Evolutionary conservation across 2,797 vertebrate species (phyloP).

Genomic region (Diplodus sargus): DNA sequence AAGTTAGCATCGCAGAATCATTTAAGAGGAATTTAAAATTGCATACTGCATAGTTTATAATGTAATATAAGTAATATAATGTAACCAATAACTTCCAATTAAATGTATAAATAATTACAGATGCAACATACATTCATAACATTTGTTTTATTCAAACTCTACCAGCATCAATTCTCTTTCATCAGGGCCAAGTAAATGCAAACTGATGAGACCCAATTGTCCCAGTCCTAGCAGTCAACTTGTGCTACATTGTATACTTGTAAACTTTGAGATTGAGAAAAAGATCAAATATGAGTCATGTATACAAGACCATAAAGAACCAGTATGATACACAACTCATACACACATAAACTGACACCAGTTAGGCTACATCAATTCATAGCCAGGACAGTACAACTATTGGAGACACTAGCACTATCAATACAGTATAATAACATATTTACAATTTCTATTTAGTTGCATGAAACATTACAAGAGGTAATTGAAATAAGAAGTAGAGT

Average conservation of each 20-base stretch:
- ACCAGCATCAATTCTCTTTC: neutral
- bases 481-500: no score
- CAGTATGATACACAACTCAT: neutral
- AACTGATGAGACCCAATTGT: neutral
- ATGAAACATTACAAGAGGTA: slow-evolving; percentile 1
- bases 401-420: no score
- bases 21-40: no score
- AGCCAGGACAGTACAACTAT: neutral
- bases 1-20: no score
- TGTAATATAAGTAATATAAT: no score
- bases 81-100: no score
- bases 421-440: no score
- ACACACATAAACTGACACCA: neutral
- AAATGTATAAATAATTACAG: no score
- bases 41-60: no score
- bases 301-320: neutral
- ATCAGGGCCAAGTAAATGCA: neutral
- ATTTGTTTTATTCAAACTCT: neutral
- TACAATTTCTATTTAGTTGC: neutral
- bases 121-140: neutral
- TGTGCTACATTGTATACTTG: neutral
- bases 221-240: neutral
- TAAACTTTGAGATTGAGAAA: neutral
- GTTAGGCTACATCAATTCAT: slow-evolving; percentile 5
- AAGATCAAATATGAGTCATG: neutral